Evolutionary conservation across 2,888 invertebrate species (phyloP).

Genomic region (Epirrita christyi): DNA sequence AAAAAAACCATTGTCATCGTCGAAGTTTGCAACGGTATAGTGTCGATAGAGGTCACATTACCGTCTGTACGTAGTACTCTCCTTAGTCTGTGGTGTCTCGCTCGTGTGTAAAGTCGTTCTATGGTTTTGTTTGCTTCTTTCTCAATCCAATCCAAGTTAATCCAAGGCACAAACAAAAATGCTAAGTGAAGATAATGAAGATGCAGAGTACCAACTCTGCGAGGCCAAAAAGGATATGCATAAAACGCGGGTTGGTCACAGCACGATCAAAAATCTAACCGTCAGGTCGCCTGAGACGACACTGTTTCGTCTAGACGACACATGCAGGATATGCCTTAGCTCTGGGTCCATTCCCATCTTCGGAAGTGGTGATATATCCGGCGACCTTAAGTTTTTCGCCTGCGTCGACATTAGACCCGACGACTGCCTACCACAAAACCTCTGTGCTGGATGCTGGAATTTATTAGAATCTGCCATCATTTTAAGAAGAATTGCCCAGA

Average conservation of each 20-base stretch:
- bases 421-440: constrained; percentile 11
- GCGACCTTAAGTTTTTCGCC: constrained; percentile 3
- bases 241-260: neutral
- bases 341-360: constrained; percentile 11
- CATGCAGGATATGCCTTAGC: constrained; percentile 17
- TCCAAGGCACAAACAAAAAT: too few species aligned
- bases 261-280: neutral
- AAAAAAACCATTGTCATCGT: too few species aligned
- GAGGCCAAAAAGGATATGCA: neutral
- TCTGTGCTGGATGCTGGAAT: constrained; percentile 10
- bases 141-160: too few species aligned
- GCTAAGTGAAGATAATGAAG: neutral
- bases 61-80: too few species aligned
- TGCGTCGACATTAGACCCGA: constrained; percentile 5
- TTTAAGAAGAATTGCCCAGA: constrained; percentile 9
- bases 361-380: constrained; percentile 1
- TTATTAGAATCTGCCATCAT: constrained; percentile 2
- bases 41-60: too few species aligned
- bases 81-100: too few species aligned
- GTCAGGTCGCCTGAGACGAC: neutral
- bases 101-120: too few species aligned
- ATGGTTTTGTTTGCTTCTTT: too few species aligned
- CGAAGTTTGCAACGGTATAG: too few species aligned
- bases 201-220: neutral
- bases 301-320: constrained; percentile 1